Base-by-base conservation (phyloP, 2,797 vertebrate species). In the Mareca strepera region DNA sequence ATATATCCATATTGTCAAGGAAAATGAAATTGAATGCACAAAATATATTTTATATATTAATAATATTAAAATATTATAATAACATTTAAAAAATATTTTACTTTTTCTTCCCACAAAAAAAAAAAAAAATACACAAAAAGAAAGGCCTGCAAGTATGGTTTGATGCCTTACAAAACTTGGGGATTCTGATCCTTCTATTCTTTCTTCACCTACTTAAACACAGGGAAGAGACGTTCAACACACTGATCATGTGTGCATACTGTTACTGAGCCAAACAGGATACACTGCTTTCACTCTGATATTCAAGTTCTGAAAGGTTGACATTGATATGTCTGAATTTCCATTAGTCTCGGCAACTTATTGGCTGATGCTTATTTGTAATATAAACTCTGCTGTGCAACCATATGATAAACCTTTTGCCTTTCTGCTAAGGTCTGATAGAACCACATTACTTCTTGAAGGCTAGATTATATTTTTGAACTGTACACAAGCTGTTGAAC, bases 241-340 rank as follows among this genome's bases (percentile, higher is more conserved):
- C 50, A 55, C 23, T 74, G 44, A 44, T 77, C 48, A 77, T 21
- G 69, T 39, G 91, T 22, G 13, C 26, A 88, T 41, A 46, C 48
- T 93, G 84, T 44, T 59, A 28, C 80, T 80, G 64, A 94, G 68
- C 35, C 35, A 39, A 16, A n/a, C 5, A 88, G 46, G 62, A 94
- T 58, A 17, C 60, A 75, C 33, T 70, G 59, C 70, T 33, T 92
- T 90, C 69, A 60, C 76, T 94, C 86, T 63, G 60, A 85, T 75
- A 76, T 78, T 53, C 80, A 48, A 29, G 20, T 52, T 88, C 77
- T 83, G 33, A 82, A 94, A 96, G 63, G 77, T 15, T 93, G 86
- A 90, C n/a, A 67, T n/a, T 76, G 56, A 10, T 70, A 78, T 85
- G 74, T 94, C 33, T 96, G 76, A 82, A 89, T 96, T 96, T 96